phyloP scores from a whole-genome alignment of 1,140 invertebrate species.

The Papilio aristodemus region DNA sequence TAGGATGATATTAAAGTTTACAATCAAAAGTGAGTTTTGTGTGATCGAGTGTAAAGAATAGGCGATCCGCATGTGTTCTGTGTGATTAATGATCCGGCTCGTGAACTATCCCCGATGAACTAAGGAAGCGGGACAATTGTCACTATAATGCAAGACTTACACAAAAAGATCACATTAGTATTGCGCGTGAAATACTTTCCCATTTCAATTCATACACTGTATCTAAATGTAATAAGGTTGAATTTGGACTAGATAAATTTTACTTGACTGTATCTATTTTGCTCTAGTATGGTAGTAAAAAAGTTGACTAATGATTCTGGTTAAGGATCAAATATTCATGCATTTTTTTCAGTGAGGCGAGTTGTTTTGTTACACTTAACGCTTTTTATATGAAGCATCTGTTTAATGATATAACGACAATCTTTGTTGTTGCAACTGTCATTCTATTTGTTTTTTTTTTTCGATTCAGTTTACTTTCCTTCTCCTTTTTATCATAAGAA shows the following conservation, averaged over 20 bases:
- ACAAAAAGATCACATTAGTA: conserved; percentile 47
- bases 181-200: conserved; percentile 13
- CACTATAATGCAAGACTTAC: conserved; percentile 53
- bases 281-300: conserved; percentile 52
- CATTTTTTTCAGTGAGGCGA: conserved; percentile 59
- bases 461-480: conserved; percentile 41
- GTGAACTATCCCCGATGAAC: conserved; percentile 64
- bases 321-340: conserved; percentile 78
- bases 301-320: conserved; percentile 79
- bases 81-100: conserved; percentile 73
- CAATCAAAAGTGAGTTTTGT: conserved; percentile 69
- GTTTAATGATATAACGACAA: conserved; percentile 63
- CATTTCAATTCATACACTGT: conserved; percentile 26
- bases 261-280: conserved; percentile 30
- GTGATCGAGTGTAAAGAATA: conserved; percentile 61
- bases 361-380: conserved; percentile 77
- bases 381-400: conserved; percentile 72
- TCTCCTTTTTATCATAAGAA: conserved; percentile 36
- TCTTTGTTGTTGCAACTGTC: conserved; percentile 51
- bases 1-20: conserved; percentile 60
- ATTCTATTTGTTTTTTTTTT: conserved; percentile 49
- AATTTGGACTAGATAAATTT: conserved; percentile 32
- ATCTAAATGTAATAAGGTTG: conserved; percentile 41
- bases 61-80: conserved; percentile 65
- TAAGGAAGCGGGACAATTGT: conserved; percentile 65